Base-by-base conservation (phyloP, 2,113 vertebrate species). In the Opisthocomus hoazin region DNA sequence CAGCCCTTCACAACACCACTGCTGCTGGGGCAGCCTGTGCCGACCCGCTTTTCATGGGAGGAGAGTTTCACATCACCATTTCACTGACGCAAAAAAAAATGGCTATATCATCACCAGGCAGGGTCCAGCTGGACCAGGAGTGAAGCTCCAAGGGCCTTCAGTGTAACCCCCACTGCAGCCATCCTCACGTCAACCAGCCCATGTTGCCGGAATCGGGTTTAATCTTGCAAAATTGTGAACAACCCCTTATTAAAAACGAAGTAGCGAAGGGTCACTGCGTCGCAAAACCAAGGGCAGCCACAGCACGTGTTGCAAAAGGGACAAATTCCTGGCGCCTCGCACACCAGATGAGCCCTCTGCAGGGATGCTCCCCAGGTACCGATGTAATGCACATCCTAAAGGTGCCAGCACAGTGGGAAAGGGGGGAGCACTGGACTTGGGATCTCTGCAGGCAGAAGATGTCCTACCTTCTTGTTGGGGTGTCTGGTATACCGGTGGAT, bases 171-270 rank as follows among this genome's bases (percentile, higher is more conserved):
- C 1, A 1, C 18, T 46, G 63, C 65, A 32, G 13, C 61, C 3
- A 0, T 46, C 39, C 57, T 56, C 48, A 3, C 2, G 1, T 7
- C 65, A 22, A n/a, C 15, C 20, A 70, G n/a, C 3, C 24, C 3
- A 0, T 0, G 3, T 29, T 50, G 36, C 65, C 3, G 2, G 58
- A 34, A 24, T 10, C 0, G 3, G 66, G 23, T 37, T 53, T 34
- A 20, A 82, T 45, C 79, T 46, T 73, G 66, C 17, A 65, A 81
- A 66, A n/a, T 16, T 15, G 14, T 12, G 34, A 2, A 1, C 22
- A 36, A 11, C 4, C 11, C 39, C 2, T n/a, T 24, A 6, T 19
- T 80, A 27, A 83, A 84, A 89, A 5, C 7, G 3, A 5, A 29
- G 26, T 3, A 81, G n/a, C 21, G 57, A 68, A 9, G 29, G 45